Evolutionary conservation across 2,888 invertebrate genomes (phyloP).

Genomic region (Archaeoteleia sp.): DNA sequence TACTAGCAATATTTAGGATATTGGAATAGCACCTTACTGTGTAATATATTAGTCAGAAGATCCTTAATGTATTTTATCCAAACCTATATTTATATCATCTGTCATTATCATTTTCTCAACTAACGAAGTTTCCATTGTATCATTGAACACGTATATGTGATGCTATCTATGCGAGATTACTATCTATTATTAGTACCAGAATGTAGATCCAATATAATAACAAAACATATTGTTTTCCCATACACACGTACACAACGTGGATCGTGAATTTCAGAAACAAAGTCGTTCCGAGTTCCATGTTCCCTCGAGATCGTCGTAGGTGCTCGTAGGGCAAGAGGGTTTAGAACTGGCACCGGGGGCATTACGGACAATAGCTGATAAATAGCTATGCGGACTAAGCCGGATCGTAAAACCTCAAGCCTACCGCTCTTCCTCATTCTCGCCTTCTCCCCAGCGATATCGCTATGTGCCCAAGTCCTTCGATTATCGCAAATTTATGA

Average conservation of each 20-base stretch:
- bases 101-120: no score
- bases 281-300: constrained; percentile 35
- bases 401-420: constrained; percentile 49
- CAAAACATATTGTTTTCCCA: constrained; percentile 53
- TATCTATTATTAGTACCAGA: constrained; percentile 42
- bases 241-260: constrained; percentile 26
- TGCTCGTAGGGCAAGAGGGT: constrained; percentile 19
- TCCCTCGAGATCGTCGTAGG: constrained; percentile 26
- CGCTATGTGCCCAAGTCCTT: constrained; percentile 27
- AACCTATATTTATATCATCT: no score
- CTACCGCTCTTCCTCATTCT: constrained; percentile 48
- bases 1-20: no score
- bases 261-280: constrained; percentile 47
- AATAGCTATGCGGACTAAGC: constrained; percentile 51
- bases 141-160: constrained; percentile 1
- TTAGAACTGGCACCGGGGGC: constrained; percentile 44
- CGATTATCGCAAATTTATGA: constrained; percentile 45
- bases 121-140: no score
- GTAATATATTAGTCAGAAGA: no score
- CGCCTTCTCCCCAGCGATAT: constrained; percentile 33
- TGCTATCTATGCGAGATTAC: constrained; percentile 31
- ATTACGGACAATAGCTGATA: constrained; percentile 55
- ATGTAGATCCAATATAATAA: constrained; percentile 46
- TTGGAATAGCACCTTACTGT: no score
- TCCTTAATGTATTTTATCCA: no score